These are phyloP conservation scores for Clarias fuscus DNA, from an alignment of 2,797 vertebrate genomes.

Conservation along the genomic window DNA sequence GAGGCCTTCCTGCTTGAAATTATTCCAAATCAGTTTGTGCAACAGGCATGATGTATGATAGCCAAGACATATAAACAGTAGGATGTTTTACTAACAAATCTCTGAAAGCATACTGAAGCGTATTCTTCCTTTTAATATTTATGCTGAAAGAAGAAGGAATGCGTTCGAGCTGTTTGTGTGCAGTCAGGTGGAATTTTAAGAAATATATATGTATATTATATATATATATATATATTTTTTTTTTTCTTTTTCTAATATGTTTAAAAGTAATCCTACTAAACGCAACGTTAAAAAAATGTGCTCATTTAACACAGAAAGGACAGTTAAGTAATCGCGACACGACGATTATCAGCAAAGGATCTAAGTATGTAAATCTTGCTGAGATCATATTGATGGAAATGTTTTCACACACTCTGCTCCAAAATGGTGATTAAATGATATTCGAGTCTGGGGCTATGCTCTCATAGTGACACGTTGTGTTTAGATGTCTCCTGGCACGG, in stretches of 20 bases:
- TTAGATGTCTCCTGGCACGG: constrained; percentile 56
- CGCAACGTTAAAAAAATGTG: not conserved
- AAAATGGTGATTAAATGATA: constrained; percentile 35
- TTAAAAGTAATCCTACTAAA: constrained; percentile 14
- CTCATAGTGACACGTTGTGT: constrained; percentile 47
- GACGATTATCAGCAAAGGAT: constrained; percentile 23
- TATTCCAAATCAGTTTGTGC: constrained; percentile 63
- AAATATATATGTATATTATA: too few species aligned
- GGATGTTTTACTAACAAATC: constrained; percentile 18
- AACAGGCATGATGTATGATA: constrained; percentile 62
- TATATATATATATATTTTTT: too few species aligned
- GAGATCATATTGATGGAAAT: constrained; percentile 39
- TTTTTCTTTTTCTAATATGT: not conserved
- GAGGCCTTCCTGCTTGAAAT: constrained; percentile 53
- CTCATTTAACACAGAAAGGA: constrained; percentile 6
- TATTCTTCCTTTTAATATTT: constrained; percentile 7
- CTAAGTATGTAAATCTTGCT: constrained; percentile 1
- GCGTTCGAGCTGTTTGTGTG: not conserved
- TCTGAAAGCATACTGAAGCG: not conserved
- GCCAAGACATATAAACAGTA: constrained; percentile 3
- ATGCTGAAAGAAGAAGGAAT: constrained; percentile 27
- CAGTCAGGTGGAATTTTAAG: not conserved
- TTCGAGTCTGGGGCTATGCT: constrained; percentile 29
- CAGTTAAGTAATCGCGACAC: not conserved
- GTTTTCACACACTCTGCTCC: constrained; percentile 37